Evolutionary conservation across 2,113 vertebrate genomes (phyloP).

Genomic region (Conger conger): DNA sequence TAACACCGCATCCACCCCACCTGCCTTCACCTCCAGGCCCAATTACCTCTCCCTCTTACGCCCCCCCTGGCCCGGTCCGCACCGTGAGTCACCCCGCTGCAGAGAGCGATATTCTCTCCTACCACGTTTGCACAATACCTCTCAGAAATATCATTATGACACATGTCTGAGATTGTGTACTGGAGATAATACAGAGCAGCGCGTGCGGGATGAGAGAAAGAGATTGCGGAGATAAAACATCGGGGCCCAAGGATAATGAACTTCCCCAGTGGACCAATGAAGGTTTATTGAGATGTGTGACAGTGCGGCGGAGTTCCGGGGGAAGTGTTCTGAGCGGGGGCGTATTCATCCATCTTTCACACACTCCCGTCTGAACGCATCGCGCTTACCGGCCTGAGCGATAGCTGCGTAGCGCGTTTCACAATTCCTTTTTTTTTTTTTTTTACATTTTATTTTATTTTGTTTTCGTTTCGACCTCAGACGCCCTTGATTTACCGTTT

Average conservation of each 20-base stretch:
- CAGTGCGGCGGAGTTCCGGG: not conserved
- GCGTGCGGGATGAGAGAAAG: not conserved
- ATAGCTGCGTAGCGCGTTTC: not conserved
- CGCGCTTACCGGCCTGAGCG: not conserved
- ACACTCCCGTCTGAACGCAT: not conserved
- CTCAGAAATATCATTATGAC: not conserved
- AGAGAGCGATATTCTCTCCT: not conserved
- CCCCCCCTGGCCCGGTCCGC: no score
- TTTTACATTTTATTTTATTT: conserved; percentile 48
- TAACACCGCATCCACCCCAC: not conserved
- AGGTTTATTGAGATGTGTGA: not conserved
- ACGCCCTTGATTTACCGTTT: conserved; percentile 55
- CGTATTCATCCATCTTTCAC: not conserved
- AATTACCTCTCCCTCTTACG: not conserved
- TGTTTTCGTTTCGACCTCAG: conserved; percentile 50
- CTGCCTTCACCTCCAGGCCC: not conserved
- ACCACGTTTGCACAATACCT: not conserved
- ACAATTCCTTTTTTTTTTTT: conserved; percentile 6
- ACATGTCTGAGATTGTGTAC: not conserved
- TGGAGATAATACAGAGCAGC: not conserved
- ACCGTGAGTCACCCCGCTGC: not conserved
- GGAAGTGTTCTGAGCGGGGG: not conserved
- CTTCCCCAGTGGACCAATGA: not conserved
- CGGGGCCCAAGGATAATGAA: not conserved
- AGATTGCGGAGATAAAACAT: not conserved